These are phyloP conservation scores for Leptinotarsa peninsularis DNA, from an alignment of 2,888 invertebrate species.

Conservation along the genomic window DNA sequence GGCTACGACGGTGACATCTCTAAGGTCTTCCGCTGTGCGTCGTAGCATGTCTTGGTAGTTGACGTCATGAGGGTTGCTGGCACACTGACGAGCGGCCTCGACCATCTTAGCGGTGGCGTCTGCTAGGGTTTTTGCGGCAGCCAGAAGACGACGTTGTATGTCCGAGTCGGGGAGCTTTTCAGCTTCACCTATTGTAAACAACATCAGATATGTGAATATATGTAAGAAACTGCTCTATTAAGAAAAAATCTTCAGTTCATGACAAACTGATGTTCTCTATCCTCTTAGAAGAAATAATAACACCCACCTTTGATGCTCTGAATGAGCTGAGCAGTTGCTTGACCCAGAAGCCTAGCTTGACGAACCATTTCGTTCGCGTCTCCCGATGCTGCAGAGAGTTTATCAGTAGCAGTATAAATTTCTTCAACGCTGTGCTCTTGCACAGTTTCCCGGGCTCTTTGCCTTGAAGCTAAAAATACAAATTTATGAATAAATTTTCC, in stretches of 20 bases:
- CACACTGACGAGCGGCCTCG: constrained; percentile 94
- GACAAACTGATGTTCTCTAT: no score
- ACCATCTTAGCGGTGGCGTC: constrained; percentile 97
- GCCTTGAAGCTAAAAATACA: constrained; percentile 67
- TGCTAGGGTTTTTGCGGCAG: constrained; percentile 94
- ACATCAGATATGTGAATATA: background rate
- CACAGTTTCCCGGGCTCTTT: constrained; percentile 73
- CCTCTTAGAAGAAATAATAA: no score
- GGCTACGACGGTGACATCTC: constrained; percentile 89
- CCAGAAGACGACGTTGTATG: constrained; percentile 84
- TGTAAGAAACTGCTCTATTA: no score
- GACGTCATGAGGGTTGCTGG: constrained; percentile 84
- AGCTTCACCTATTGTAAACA: constrained; percentile 81
- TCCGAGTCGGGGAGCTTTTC: constrained; percentile 89
- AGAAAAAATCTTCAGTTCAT: no score
- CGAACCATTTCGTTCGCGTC: constrained; percentile 95
- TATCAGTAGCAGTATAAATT: constrained; percentile 90
- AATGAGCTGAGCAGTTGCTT: constrained; percentile 94
- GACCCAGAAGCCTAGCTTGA: constrained; percentile 90
- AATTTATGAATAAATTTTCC: background rate
- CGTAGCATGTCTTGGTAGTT: constrained; percentile 84
- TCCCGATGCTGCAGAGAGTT: constrained; percentile 84
- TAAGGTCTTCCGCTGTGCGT: constrained; percentile 92
- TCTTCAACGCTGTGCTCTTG: constrained; percentile 87
- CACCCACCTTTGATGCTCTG: constrained; percentile 81